Base-by-base conservation (phyloP, 2,113 vertebrate species). In the Pachypanchax playfairii region DNA sequence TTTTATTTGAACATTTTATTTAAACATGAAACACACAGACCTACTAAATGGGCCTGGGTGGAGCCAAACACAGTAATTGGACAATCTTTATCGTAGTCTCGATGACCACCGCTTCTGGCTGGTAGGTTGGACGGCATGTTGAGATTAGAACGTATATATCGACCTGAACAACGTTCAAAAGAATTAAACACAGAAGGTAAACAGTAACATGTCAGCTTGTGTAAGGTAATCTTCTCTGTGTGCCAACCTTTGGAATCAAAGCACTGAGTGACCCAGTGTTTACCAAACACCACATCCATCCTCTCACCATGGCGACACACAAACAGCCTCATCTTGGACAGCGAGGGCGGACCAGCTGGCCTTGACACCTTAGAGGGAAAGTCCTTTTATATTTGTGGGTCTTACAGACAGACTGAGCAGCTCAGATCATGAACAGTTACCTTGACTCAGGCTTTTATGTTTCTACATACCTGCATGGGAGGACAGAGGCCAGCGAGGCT, bases 231-330 rank as follows among this genome's bases (percentile, higher is more conserved):
- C 17, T 44, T 6, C 1, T 5, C 10, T 35, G 26, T 5, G 10
- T 25, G 29, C 91, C 86, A 62, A 97, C 97, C 97, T 96, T 98
- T 98, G 88, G 94, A 90, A 88, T 99, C 97, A 31, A 99, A 98
- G 80, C 96, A 98, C 86, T 98, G 97, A 5, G 94, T 93, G 5
- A 98, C 78, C 97, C 97, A 99, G 83, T 98, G 96, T 88, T 98
- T 98, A 52, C 97, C 97, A 72, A 99, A 99, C 9, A 98, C 96
- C 1, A 99, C 97, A 0, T 99, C 97, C 96, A 99, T 98, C 88
- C 97, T 93, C 74, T 99, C 97, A 0, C 97, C 97, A 0, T 99
- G 97, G 52, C 97, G 94, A 86, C 96, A 98, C 18, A 99, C 97
- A 35, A 98, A 99, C 56, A 99, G 90, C 65, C 93, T 94, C 80